These are phyloP conservation scores for Eueides isabella DNA, from an alignment of 1,140 invertebrate species.

Conservation along the genomic window DNA sequence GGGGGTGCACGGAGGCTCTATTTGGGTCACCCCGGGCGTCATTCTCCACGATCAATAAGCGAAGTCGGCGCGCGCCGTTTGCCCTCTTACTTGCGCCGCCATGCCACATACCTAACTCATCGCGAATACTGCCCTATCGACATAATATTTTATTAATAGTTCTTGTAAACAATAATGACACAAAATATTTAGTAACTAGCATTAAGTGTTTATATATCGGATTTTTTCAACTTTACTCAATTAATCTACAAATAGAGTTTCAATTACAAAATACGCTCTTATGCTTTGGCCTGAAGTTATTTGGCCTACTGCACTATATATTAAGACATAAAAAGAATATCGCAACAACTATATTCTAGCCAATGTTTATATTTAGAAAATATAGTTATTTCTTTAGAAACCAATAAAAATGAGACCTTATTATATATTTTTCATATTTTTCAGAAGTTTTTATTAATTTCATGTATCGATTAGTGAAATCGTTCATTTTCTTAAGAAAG, in stretches of 20 bases:
- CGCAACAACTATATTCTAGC: not conserved
- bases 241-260: not conserved
- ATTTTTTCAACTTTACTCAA: not conserved
- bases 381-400: no score
- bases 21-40: slow-evolving; percentile 81
- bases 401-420: no score
- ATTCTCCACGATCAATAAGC: slow-evolving; percentile 76
- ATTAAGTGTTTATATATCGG: not conserved
- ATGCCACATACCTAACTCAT: slow-evolving; percentile 42
- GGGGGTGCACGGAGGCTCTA: slow-evolving; percentile 72
- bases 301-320: not conserved
- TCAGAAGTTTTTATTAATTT: no score
- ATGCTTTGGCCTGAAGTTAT: not conserved
- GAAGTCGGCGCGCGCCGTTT: slow-evolving; percentile 73
- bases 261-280: not conserved
- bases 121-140: slow-evolving; percentile 64
- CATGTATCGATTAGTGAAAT: no score
- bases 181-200: not conserved
- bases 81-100: slow-evolving; percentile 59
- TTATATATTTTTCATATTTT: no score
- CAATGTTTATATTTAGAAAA: no score
- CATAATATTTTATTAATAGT: slow-evolving; percentile 68
- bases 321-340: not conserved
- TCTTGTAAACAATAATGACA: slow-evolving; percentile 30
- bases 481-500: no score